Conservation (phyloP, 2,888 invertebrate genomes). For the Leptopilina myrica region DNA sequence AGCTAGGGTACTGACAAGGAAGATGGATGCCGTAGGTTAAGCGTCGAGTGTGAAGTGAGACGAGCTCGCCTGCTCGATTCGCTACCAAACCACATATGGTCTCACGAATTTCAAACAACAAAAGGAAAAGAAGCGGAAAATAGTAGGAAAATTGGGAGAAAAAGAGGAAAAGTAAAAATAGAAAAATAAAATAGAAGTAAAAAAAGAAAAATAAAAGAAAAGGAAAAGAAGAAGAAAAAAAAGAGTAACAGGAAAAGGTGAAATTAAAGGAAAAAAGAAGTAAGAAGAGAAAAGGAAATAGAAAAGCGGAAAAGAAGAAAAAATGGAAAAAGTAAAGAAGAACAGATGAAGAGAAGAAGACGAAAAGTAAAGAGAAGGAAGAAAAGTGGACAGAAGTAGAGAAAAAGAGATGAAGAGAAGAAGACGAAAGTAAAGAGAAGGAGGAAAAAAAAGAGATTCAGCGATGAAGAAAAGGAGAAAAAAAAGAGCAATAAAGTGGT, state of each 20-base stretch:
- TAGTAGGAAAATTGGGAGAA: too few relatives aligned
- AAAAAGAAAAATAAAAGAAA: too few relatives aligned
- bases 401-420: background rate
- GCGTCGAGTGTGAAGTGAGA: conserved; percentile 48
- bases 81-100: conserved; percentile 54
- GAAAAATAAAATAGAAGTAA: too few relatives aligned
- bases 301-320: too few relatives aligned
- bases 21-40: conserved; percentile 7
- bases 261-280: too few relatives aligned
- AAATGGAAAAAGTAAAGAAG: too few relatives aligned
- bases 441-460: background rate
- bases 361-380: background rate
- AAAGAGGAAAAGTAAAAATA: too few relatives aligned
- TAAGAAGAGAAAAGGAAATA: too few relatives aligned
- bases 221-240: too few relatives aligned
- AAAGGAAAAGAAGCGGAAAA: too few relatives aligned
- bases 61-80: conserved; percentile 53
- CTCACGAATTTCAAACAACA: too few relatives aligned
- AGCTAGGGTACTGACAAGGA: conserved; percentile 35
- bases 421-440: background rate
- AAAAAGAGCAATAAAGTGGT: background rate
- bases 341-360: background rate
- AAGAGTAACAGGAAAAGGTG: too few relatives aligned
- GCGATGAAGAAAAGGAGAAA: background rate
- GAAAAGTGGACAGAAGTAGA: background rate